Evolutionary conservation across 2,797 vertebrate species (phyloP).

Genomic region (Danio tinwini): DNA sequence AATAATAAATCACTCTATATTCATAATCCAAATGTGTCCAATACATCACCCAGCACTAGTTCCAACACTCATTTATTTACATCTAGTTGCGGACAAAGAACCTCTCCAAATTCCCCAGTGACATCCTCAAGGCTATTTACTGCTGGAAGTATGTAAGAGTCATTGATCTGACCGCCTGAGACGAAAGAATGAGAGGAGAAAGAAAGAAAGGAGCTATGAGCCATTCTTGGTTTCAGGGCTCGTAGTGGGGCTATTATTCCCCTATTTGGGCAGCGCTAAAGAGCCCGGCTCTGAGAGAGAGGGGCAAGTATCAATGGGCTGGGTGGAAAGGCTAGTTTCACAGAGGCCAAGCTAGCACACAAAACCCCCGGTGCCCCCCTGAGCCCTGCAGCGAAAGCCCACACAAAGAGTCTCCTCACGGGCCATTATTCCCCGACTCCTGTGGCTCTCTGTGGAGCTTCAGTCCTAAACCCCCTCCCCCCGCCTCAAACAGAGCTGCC

Average conservation of each 20-base stretch:
- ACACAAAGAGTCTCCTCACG: conserved; percentile 57
- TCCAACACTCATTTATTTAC: conserved; percentile 20
- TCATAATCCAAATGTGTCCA: background rate
- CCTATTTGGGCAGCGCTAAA: conserved; percentile 52
- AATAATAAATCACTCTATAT: background rate
- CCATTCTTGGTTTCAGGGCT: conserved; percentile 49
- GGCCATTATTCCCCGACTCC: conserved; percentile 41
- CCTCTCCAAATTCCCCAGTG: background rate
- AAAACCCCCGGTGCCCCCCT: conserved; percentile 42
- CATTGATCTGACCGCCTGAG: conserved; percentile 38
- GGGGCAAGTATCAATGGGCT: conserved; percentile 54
- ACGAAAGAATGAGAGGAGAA: conserved; percentile 28
- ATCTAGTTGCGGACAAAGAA: conserved; percentile 29
- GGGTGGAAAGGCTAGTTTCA: conserved; percentile 52
- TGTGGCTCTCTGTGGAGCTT: conserved; percentile 47
- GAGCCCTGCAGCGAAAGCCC: conserved; percentile 52
- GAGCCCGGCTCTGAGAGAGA: conserved; percentile 43
- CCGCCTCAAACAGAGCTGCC: conserved; percentile 35
- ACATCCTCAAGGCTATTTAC: conserved; percentile 43
- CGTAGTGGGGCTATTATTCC: conserved; percentile 52
- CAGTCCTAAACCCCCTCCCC: conserved; percentile 13
- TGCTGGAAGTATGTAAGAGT: conserved; percentile 39
- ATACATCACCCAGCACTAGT: background rate
- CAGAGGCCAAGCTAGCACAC: conserved; percentile 51
- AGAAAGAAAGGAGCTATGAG: conserved; percentile 47